A percentile compares a stretch with the other conserved stretches of the same genome.
Evolutionary conservation across 37 sponge, comb jelly and placozoan genomes (phyloP).

Genomic region (Chondrosia reniformis): DNA sequence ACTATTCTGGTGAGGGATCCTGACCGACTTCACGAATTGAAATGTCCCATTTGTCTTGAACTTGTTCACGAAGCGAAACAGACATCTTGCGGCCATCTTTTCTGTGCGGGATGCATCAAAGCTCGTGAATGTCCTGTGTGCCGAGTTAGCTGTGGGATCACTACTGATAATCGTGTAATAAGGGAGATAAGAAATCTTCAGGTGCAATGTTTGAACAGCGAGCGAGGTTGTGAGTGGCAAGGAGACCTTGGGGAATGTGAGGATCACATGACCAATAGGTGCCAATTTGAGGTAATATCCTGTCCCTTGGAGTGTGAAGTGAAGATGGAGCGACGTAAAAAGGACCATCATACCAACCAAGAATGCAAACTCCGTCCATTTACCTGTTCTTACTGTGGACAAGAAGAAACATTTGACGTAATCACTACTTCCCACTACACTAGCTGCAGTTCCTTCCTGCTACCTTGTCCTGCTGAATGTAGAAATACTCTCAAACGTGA

Average conservation of each 20-base stretch:
- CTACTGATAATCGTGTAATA: not conserved
- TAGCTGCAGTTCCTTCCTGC: not conserved
- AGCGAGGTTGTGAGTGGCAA: conserved; percentile 33
- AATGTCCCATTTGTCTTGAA: conserved; percentile 9
- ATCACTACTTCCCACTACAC: not conserved
- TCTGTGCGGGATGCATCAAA: conserved; percentile 10
- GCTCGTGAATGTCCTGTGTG: not conserved
- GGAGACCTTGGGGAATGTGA: conserved; percentile 19
- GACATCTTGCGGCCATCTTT: conserved; percentile 4
- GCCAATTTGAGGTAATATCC: not conserved
- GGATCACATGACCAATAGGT: not conserved
- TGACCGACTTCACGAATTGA: too few relatives aligned
- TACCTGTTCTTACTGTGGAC: conserved; percentile 12
- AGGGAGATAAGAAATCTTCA: not conserved
- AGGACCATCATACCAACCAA: not conserved
- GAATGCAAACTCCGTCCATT: not conserved
- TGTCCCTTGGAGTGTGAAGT: not conserved
- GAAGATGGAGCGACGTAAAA: not conserved
- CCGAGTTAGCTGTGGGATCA: not conserved
- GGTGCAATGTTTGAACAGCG: conserved; percentile 20
- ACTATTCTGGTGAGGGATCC: too few relatives aligned
- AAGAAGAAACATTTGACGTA: not conserved
- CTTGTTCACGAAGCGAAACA: not conserved
- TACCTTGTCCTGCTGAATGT: conserved; percentile 17
- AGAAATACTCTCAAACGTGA: not conserved